A percentile compares a stretch with the other conserved stretches of the same genome.
These are phyloP conservation scores for Liparis tanakae DNA, from an alignment of 2,797 vertebrate species.

Conservation along the genomic window DNA sequence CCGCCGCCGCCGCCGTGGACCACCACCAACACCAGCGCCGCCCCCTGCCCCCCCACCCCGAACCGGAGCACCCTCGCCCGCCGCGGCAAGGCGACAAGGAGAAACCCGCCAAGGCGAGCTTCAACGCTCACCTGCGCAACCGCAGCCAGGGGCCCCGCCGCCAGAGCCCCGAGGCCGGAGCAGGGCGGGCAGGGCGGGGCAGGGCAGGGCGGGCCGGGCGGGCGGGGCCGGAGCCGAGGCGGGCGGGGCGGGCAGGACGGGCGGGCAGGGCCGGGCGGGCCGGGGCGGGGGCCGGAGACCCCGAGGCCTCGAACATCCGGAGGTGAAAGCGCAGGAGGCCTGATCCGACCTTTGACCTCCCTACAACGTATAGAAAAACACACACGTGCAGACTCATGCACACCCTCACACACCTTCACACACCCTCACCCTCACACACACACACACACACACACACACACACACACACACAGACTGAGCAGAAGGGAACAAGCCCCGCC, in stretches of 20 bases:
- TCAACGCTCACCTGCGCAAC: conserved; percentile 80
- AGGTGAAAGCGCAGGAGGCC: conserved; percentile 88
- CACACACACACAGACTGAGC: conserved; percentile 73
- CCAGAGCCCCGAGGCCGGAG: conserved; percentile 81
- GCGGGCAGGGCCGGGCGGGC: too few species aligned
- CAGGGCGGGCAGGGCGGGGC: too few species aligned
- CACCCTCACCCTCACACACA: conserved; percentile 17
- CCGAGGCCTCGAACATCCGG: conserved; percentile 90
- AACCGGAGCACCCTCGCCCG: conserved; percentile 79
- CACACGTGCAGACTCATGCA: conserved; percentile 67
- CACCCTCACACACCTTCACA: conserved; percentile 33
- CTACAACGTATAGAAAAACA: conserved; percentile 52
- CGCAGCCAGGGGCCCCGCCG: conserved; percentile 84
- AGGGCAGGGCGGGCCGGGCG: too few species aligned
- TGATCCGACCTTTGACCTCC: conserved; percentile 44
- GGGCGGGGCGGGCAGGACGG: too few species aligned
- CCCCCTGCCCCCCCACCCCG: conserved; percentile 68
- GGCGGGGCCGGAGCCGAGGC: conserved; percentile 91
- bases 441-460: conserved; percentile 38
- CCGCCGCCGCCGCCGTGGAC: conserved; percentile 47
- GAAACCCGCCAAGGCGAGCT: conserved; percentile 84
- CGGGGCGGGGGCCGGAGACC: conserved; percentile 89
- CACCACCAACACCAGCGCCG: conserved; percentile 77
- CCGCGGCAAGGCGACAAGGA: conserved; percentile 86
- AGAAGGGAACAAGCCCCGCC: conserved; percentile 71